phyloP scores from a whole-genome alignment of 2,888 invertebrate genomes.

The Orthosia gothica region DNA sequence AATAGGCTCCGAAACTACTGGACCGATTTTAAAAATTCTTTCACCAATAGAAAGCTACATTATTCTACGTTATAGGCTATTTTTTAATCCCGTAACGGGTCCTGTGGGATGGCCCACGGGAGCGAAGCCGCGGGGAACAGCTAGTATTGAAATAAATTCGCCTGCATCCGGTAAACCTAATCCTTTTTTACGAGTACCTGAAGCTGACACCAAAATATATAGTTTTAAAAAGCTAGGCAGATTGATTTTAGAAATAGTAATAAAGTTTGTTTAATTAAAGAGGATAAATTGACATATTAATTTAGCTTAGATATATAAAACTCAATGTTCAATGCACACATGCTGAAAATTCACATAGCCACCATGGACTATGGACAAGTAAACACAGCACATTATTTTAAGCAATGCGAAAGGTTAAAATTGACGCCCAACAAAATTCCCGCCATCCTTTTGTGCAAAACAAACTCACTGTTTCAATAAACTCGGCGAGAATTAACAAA shows the following conservation, averaged over 20 bases:
- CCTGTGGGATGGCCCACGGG: no score
- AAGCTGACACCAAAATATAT: neutral
- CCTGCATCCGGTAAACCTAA: neutral
- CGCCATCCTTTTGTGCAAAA: conserved; percentile 34
- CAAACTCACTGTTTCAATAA: conserved; percentile 52
- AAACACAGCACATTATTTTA: conserved; percentile 9
- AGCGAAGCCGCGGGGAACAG: no score
- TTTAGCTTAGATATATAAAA: no score
- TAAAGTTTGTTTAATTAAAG: neutral
- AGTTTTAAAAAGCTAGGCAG: neutral
- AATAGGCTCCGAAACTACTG: no score
- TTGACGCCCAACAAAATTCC: conserved; percentile 20
- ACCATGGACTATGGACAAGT: neutral
- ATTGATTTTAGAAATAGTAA: neutral
- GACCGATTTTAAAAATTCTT: no score
- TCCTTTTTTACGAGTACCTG: neutral
- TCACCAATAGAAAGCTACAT: no score
- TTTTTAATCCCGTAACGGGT: no score
- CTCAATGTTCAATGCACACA: neutral
- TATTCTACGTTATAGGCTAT: no score
- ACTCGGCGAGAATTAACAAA: conserved; percentile 43
- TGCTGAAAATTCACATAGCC: neutral
- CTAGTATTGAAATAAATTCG: neutral
- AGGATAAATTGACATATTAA: neutral
- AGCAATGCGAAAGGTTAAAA: conserved; percentile 20